phyloP scores from a whole-genome alignment of 1,140 invertebrate genomes.

The Cyclargus thomasi region DNA sequence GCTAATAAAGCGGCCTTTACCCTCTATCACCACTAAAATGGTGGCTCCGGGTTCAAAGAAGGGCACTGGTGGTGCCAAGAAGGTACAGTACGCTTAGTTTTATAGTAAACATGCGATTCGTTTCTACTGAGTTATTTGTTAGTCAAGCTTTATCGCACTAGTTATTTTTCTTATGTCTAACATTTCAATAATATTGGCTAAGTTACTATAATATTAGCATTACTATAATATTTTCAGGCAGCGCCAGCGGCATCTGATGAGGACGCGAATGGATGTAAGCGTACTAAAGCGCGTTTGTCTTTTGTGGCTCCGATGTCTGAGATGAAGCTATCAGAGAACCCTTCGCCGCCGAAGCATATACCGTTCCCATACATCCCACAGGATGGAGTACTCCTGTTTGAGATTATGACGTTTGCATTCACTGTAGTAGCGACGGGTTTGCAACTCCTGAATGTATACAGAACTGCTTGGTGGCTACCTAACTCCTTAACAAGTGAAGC shows the following conservation, averaged over 20 bases:
- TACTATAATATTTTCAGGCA: conserved; percentile 36
- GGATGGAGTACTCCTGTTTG: conserved; percentile 90
- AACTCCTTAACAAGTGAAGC: conserved; percentile 91
- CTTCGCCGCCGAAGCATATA: conserved; percentile 83
- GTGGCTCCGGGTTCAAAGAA: conserved; percentile 55
- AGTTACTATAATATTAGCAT: neutral
- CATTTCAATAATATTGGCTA: neutral
- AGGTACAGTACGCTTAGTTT: conserved; percentile 35
- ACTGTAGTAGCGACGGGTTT: conserved; percentile 83
- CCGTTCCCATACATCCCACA: conserved; percentile 89
- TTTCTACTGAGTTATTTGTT: neutral
- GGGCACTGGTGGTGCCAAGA: conserved; percentile 41
- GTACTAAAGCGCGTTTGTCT: conserved; percentile 34
- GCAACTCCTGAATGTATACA: conserved; percentile 96
- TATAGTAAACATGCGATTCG: conserved; percentile 2
- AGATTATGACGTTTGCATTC: conserved; percentile 89
- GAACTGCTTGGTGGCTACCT: conserved; percentile 97
- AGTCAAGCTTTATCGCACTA: neutral
- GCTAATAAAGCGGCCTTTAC: conserved; percentile 60
- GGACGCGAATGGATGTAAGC: conserved; percentile 45
- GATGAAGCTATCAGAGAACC: conserved; percentile 40
- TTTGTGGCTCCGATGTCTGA: conserved; percentile 29
- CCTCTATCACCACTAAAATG: conserved; percentile 59
- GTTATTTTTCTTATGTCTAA: too few species aligned
- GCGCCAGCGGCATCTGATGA: conserved; percentile 44